Conservation (phyloP, 1,140 invertebrate genomes). For the Brachionus rotundiformis region DNA sequence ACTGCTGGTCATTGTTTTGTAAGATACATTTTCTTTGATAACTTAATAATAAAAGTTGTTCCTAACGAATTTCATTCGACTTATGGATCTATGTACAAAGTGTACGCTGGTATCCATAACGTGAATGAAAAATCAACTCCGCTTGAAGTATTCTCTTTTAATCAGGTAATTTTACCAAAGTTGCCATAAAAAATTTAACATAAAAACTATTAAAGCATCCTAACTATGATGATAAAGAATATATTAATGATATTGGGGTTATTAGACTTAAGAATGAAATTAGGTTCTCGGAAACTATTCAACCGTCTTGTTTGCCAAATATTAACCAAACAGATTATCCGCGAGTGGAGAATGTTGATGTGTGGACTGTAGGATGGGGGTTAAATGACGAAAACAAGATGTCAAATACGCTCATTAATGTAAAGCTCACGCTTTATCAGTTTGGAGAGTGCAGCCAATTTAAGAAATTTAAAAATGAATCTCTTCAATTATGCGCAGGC, state of each 20-base stretch:
- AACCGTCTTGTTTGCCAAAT: neutral
- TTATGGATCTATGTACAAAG: neutral
- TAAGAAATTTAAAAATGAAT: neutral
- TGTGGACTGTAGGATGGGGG: neutral
- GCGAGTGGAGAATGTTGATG: neutral
- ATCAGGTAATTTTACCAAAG: neutral
- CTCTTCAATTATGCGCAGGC: neutral
- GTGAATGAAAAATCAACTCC: neutral
- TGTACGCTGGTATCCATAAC: constrained; percentile 8
- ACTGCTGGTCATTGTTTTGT: constrained; percentile 20
- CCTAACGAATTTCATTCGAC: neutral
- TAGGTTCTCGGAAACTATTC: neutral
- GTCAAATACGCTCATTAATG: neutral
- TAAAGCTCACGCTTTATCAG: neutral
- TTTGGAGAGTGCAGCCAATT: neutral
- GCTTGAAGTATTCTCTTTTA: neutral
- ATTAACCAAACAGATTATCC: neutral
- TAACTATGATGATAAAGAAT: neutral
- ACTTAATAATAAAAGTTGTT: neutral
- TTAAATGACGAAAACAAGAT: neutral
- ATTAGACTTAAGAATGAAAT: constrained; percentile 5
- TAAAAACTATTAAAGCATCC: no score
- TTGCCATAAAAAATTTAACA: no score
- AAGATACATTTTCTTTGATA: neutral
- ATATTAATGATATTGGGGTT: neutral